These are phyloP conservation scores for Cosmia pyralina DNA, from an alignment of 2,888 invertebrate genomes.

Conservation along the genomic window DNA sequence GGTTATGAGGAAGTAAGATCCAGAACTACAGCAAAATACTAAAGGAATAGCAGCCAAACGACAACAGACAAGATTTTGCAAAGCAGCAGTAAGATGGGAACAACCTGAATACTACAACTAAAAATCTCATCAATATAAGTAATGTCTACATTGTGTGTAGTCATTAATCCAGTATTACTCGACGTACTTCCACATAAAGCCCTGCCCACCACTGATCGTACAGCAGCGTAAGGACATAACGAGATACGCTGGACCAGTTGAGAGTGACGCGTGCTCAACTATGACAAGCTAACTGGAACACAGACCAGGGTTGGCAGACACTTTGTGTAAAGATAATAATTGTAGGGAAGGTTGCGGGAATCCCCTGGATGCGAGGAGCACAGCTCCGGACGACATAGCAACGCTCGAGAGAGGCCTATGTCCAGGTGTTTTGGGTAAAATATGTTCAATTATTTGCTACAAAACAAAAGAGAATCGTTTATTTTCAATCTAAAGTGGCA, in stretches of 20 bases:
- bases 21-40: not conserved
- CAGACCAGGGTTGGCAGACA: constrained; percentile 2
- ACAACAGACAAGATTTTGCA: not conserved
- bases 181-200: not conserved
- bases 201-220: not conserved
- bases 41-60: too few relatives aligned
- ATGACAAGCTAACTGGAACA: constrained; percentile 9
- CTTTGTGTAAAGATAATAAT: not conserved
- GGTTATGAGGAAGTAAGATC: too few relatives aligned
- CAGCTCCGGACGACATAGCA: not conserved
- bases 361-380: not conserved
- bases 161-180: not conserved
- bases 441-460: not conserved
- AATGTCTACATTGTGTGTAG: too few relatives aligned
- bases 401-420: not conserved
- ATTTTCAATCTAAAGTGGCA: not conserved
- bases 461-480: not conserved
- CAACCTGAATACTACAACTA: not conserved
- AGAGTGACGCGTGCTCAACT: not conserved
- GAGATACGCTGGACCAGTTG: not conserved
- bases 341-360: not conserved
- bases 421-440: not conserved
- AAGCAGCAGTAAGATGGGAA: not conserved
- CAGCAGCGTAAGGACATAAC: constrained; percentile 31
- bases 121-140: not conserved